Conservation (phyloP, 1,140 invertebrate genomes). For the Acromyrmex echinatior region DNA sequence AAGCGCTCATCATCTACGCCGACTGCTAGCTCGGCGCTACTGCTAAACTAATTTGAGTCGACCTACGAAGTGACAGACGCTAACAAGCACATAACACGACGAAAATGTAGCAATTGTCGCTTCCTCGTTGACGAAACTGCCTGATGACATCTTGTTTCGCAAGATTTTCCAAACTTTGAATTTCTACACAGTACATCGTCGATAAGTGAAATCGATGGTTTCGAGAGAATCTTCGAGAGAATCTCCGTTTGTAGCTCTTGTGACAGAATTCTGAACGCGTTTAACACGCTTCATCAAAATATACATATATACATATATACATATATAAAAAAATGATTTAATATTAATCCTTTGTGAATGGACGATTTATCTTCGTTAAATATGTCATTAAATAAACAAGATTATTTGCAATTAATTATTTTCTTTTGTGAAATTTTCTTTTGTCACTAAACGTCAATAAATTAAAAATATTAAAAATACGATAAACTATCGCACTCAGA, state of each 20-base stretch:
- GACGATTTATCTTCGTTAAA: too few relatives aligned
- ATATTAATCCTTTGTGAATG: neutral
- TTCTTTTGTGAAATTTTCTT: neutral
- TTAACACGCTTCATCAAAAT: neutral
- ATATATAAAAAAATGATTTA: neutral
- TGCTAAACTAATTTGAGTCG: constrained; percentile 47
- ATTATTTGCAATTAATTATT: neutral
- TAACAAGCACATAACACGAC: constrained; percentile 33
- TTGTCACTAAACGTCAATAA: neutral
- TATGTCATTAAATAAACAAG: neutral
- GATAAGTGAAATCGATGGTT: neutral
- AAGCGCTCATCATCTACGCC: constrained; percentile 63
- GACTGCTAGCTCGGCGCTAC: constrained; percentile 63
- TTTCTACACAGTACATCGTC: neutral
- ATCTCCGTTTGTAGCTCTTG: neutral
- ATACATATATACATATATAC: neutral
- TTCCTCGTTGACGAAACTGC: neutral
- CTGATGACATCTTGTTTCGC: neutral
- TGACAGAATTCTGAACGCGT: neutral
- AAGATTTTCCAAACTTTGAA: constrained; percentile 20
- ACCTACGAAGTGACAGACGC: neutral
- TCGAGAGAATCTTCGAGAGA: neutral
- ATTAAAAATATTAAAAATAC: neutral
- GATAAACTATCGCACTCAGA: neutral
- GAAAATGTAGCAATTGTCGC: neutral